Evolutionary conservation across 2,113 vertebrate species (phyloP), one percentile per base, ranked within the genome.

Genomic region (Odontophorus gujanensis): DNA sequence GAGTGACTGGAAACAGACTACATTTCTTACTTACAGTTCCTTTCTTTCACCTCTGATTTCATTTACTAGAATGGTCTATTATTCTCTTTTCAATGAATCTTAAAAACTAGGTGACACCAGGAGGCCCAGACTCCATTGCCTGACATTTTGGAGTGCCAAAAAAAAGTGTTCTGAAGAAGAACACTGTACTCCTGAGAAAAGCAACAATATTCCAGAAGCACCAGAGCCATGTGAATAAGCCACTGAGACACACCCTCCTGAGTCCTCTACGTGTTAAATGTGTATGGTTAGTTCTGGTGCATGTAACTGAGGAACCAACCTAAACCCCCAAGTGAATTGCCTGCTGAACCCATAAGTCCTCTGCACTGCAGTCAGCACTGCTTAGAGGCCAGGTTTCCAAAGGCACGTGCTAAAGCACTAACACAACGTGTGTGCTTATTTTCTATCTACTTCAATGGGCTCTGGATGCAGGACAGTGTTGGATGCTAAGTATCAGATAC

Each of bases 1-100:
- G 13, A 81, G 57, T 1, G 40, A 34, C 0, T 2, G 0, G 28
- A 6, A 81, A 21, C 7, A 6, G n/a, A 6, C 4, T 38, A 0
- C 5, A 3, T 7, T 45, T 25, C 71, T 88, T 58, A 50, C 3
- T 47, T 12, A 42, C 0, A 19, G 21, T 6, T 20, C 34, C 5
- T 1, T 38, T 43, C 38, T 5, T 1, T 2, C 2, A 3, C 65
- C 74, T 53, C 22, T 11, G 11, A 11, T 91, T 84, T 55, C 0
- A 18, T 55, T 51, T 68, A 22, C 9, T 47, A 19, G 3, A 38
- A 32, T 20, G 38, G 18, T 3, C 2, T 36, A 24, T 7, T 25
- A 1, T 57, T 62, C 45, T 14, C 3, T 71, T 67, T 38, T 14
- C 30, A 57, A 63, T 3, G 2, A 7, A 36, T 40, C 4, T 81